phyloP scores from a whole-genome alignment of 1,140 invertebrate genomes.

The Bombyx mori region ASM3026992v2 NC_085130.1:9500001-9500500 shows the following conservation, averaged over 20 bases:
- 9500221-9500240: too few species aligned
- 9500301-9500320: neutral
- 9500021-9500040: too few species aligned
- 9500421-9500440: neutral
- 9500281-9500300: constrained; percentile 2
- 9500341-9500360: neutral
- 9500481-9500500: neutral
- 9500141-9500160: too few species aligned
- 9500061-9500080: too few species aligned
- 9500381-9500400: neutral
- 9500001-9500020: too few species aligned
- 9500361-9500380: neutral
- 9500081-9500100: too few species aligned
- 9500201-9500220: too few species aligned
- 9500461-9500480: neutral
- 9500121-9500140: too few species aligned
- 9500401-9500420: neutral
- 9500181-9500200: too few species aligned
- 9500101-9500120: too few species aligned
- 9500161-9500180: too few species aligned
- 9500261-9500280: constrained; percentile 10
- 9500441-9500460: neutral
- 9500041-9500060: too few species aligned
- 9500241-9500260: neutral
- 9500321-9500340: neutral